Conservation (phyloP, 2,888 invertebrate genomes). For the Lissonota sp. region DNA sequence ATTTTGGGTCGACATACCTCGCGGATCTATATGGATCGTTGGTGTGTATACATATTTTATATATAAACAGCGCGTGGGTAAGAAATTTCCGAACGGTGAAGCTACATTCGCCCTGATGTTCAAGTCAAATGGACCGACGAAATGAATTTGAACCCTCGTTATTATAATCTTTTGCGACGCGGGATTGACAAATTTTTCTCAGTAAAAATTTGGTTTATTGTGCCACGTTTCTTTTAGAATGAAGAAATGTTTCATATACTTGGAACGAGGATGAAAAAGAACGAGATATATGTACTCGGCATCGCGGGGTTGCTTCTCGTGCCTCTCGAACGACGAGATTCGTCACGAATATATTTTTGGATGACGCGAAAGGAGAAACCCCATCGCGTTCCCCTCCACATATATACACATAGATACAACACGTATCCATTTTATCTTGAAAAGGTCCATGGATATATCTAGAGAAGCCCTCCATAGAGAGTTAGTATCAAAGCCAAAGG, state of each 20-base stretch:
- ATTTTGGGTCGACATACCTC: slow-evolving; percentile 12
- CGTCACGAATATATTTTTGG: slow-evolving; percentile 43
- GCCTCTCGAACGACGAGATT: neutral
- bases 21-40: neutral
- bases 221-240: neutral
- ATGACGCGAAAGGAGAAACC: neutral
- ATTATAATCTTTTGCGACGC: neutral
- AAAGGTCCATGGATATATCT: neutral
- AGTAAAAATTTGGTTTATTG: slow-evolving; percentile 41
- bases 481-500: neutral
- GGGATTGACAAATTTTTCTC: slow-evolving; percentile 25
- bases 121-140: slow-evolving; percentile 54
- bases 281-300: neutral
- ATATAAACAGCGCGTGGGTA: too few species aligned
- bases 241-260: neutral
- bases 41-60: neutral
- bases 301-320: slow-evolving; percentile 1
- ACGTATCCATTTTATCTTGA: neutral
- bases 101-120: slow-evolving; percentile 42
- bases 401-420: neutral
- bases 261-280: neutral
- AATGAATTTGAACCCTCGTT: slow-evolving; percentile 31
- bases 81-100: too few species aligned
- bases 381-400: neutral
- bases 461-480: neutral